phyloP scores from a whole-genome alignment of 2,113 vertebrate genomes.

The Tragulus kanchil region DNA sequence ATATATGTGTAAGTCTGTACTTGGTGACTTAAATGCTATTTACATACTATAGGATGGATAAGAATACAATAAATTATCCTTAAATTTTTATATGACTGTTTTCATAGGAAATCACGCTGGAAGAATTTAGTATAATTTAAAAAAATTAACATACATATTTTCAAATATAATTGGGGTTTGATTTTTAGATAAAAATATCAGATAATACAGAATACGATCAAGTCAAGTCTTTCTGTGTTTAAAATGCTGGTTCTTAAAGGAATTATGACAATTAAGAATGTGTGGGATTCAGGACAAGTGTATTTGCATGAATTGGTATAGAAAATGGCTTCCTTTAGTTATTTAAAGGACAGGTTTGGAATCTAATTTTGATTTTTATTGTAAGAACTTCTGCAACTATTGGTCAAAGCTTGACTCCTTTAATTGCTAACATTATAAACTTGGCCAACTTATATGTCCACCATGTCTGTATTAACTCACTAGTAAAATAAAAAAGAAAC shows the following conservation, averaged over 20 bases:
- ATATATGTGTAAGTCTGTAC: background rate
- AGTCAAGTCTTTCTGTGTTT: background rate
- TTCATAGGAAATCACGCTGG: background rate
- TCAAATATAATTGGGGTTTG: conserved; percentile 36
- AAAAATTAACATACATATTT: conserved; percentile 38
- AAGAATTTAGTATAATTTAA: background rate
- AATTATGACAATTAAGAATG: background rate
- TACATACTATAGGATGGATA: background rate
- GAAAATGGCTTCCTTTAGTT: background rate
- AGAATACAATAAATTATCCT: background rate
- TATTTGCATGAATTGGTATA: background rate
- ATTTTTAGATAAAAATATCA: background rate
- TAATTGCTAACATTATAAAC: background rate
- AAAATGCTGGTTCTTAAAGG: background rate
- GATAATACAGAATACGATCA: background rate
- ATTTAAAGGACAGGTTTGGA: background rate
- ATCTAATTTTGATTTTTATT: conserved; percentile 1
- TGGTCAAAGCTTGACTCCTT: background rate
- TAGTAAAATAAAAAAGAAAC: background rate
- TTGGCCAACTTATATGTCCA: background rate
- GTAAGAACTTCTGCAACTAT: conserved; percentile 1
- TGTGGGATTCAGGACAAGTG: background rate
- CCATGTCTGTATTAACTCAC: background rate
- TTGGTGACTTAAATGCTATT: background rate
- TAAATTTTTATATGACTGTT: background rate